Conservation (phyloP, 2,113 vertebrate genomes). For the Nothocercus julius region DNA sequence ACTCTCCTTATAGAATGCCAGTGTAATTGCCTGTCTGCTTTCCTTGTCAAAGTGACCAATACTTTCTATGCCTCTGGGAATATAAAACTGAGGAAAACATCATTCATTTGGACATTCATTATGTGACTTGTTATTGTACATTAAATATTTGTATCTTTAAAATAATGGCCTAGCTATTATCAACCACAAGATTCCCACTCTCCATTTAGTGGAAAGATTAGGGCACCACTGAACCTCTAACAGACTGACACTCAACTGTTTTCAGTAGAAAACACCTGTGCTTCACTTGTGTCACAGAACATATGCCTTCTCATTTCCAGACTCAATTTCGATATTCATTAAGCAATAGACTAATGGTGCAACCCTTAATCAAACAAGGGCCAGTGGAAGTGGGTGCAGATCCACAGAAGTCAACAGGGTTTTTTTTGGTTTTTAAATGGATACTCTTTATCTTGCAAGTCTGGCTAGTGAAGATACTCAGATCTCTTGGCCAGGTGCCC, state of each 20-base stretch:
- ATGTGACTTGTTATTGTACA: conserved; percentile 50
- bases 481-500: not conserved
- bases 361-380: not conserved
- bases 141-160: conserved; percentile 59
- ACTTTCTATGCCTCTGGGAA: conserved; percentile 49
- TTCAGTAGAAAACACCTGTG: not conserved
- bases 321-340: conserved; percentile 28
- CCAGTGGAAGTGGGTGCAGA: not conserved
- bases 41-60: conserved; percentile 53
- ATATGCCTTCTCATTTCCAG: not conserved
- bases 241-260: not conserved
- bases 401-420: not conserved
- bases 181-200: conserved; percentile 35
- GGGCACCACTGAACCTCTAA: not conserved
- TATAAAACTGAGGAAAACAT: conserved; percentile 36
- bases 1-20: not conserved
- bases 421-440: not conserved
- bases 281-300: not conserved
- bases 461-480: not conserved
- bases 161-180: conserved; percentile 36
- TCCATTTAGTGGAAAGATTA: conserved; percentile 24
- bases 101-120: conserved; percentile 50
- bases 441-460: not conserved
- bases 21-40: conserved; percentile 33
- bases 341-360: not conserved